phyloP scores from a whole-genome alignment of 2,888 invertebrate genomes.

The Philaethria dido region DNA sequence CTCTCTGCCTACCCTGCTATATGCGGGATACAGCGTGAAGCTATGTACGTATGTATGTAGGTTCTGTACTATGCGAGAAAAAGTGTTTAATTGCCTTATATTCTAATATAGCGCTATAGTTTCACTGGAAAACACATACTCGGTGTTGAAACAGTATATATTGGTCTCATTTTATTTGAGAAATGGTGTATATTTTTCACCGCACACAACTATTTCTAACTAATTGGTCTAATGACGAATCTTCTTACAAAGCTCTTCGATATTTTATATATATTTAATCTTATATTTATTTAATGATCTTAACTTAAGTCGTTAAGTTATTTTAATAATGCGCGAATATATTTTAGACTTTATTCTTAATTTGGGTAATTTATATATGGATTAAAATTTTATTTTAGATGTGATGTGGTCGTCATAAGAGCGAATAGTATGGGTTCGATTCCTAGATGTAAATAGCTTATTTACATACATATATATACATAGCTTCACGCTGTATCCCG shows the following conservation, averaged over 20 bases:
- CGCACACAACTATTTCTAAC: slow-evolving; percentile 49
- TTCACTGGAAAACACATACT: neutral
- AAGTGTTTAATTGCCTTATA: too few relatives aligned
- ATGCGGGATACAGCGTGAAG: too few relatives aligned
- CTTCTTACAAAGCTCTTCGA: slow-evolving; percentile 14
- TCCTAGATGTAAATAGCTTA: too few relatives aligned
- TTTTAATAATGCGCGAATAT: slow-evolving; percentile 18
- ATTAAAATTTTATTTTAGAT: neutral
- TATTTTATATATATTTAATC: slow-evolving; percentile 22
- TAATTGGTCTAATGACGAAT: slow-evolving; percentile 54
- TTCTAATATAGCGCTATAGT: slow-evolving; percentile 14
- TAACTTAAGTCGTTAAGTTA: slow-evolving; percentile 14
- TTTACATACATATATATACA: too few relatives aligned
- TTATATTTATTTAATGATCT: slow-evolving; percentile 27
- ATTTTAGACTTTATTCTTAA: slow-evolving; percentile 12
- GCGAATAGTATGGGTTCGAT: too few relatives aligned
- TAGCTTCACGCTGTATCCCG: too few relatives aligned
- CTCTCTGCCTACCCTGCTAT: too few relatives aligned
- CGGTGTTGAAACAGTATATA: slow-evolving; percentile 50
- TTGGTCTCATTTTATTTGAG: slow-evolving; percentile 64
- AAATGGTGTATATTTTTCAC: slow-evolving; percentile 62
- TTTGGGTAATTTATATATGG: neutral
- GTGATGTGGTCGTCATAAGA: too few relatives aligned
- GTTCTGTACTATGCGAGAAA: too few relatives aligned
- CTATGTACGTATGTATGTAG: too few relatives aligned